These are phyloP conservation scores for Pristis pectinata DNA, from an alignment of 2,797 vertebrate genomes.

Conservation along the genomic window DNA sequence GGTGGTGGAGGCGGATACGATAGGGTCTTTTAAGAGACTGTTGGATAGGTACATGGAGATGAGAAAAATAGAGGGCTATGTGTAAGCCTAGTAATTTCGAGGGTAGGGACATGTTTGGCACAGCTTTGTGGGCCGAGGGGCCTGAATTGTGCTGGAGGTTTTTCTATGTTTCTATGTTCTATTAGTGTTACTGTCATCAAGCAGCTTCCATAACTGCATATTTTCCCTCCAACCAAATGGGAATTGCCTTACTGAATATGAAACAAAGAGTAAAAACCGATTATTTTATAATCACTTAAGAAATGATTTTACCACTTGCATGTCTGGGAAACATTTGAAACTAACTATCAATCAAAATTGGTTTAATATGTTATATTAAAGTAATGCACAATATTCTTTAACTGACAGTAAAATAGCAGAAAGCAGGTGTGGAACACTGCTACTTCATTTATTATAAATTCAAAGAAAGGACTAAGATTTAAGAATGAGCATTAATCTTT, in stretches of 20 bases:
- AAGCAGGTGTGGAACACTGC: neutral
- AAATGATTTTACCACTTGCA: constrained; percentile 9
- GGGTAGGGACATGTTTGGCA: no score
- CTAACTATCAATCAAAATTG: neutral
- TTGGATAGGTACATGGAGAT: no score
- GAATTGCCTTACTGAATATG: neutral
- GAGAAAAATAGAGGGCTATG: no score
- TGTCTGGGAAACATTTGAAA: neutral
- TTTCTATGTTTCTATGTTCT: no score
- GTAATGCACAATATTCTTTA: neutral
- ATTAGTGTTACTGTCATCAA: neutral
- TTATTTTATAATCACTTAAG: neutral
- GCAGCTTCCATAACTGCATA: neutral
- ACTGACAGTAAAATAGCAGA: neutral
- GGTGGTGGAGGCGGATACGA: no score
- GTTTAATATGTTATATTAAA: neutral
- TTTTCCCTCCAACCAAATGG: no score
- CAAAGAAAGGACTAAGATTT: neutral
- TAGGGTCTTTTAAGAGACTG: no score
- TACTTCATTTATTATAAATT: neutral
- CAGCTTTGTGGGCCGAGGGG: no score
- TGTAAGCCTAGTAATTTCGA: no score
- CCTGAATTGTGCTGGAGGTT: no score
- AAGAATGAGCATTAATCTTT: constrained; percentile 3
- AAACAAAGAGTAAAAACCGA: neutral